Conservation (phyloP, 2,888 invertebrate genomes). For the Auanema sp. region DNA sequence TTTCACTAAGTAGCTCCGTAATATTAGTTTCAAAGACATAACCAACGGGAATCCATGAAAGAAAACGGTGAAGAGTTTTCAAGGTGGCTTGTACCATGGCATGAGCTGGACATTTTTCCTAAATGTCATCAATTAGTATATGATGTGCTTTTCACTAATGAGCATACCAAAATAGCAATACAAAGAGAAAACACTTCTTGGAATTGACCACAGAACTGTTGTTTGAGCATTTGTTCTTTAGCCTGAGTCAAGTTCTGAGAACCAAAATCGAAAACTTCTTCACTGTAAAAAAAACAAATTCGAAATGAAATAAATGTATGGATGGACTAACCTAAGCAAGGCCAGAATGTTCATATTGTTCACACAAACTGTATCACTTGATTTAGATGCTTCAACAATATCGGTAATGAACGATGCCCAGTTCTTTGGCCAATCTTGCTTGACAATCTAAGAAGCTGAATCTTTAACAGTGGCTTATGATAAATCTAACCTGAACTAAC, state of each 20-base stretch:
- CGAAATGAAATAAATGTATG: background rate
- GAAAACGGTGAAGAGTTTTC: constrained; percentile 90
- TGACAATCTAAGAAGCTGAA: constrained; percentile 78
- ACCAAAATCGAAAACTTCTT: constrained; percentile 98
- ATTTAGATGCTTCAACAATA: constrained; percentile 97
- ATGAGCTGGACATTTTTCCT: constrained; percentile 94
- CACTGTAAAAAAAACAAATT: constrained; percentile 70
- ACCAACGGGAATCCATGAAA: constrained; percentile 99
- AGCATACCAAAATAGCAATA: constrained; percentile 82
- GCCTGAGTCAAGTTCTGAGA: constrained; percentile 97
- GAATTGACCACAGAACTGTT: constrained; percentile 98
- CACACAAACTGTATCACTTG: constrained; percentile 96
- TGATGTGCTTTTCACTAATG: background rate
- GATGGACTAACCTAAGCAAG: constrained; percentile 74
- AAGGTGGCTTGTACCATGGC: constrained; percentile 91
- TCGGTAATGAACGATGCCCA: constrained; percentile 99
- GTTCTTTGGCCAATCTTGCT: constrained; percentile 98
- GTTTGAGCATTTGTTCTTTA: constrained; percentile 97
- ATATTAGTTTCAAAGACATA: constrained; percentile 99
- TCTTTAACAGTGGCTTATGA: constrained; percentile 4
- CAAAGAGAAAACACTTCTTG: constrained; percentile 96
- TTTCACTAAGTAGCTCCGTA: constrained; percentile 88
- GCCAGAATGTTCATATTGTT: constrained; percentile 99
- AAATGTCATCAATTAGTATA: constrained; percentile 12
- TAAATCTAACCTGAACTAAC: constrained; percentile 78